phyloP scores from a whole-genome alignment of 2,888 invertebrate genomes.

The Andrena praecox region DNA sequence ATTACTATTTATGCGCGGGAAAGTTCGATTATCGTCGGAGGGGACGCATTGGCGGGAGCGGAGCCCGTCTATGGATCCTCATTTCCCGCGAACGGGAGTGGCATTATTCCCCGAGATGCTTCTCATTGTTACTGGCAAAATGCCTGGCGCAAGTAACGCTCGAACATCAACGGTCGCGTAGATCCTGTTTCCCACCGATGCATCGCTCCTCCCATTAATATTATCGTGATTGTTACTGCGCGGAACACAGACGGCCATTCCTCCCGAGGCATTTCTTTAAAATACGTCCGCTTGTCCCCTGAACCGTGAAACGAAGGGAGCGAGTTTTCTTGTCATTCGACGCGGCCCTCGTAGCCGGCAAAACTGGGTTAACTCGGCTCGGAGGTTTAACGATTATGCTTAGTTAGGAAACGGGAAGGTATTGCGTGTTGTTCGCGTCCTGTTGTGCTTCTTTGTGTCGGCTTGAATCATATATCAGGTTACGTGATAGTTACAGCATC shows the following conservation, averaged over 20 bases:
- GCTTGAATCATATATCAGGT: background rate
- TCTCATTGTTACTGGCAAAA: conserved; percentile 78
- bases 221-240: conserved; percentile 43
- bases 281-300: conserved; percentile 6
- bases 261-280: background rate
- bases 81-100: conserved; percentile 68
- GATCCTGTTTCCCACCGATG: conserved; percentile 62
- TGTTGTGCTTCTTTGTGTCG: background rate
- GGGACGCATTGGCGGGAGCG: conserved; percentile 36
- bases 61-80: conserved; percentile 63
- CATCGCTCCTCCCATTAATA: conserved; percentile 60
- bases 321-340: background rate
- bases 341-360: too few relatives aligned
- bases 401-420: background rate
- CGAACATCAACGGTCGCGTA: conserved; percentile 62
- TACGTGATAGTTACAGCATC: background rate
- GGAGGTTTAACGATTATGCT: background rate
- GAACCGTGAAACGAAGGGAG: background rate
- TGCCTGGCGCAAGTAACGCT: conserved; percentile 75
- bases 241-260: background rate
- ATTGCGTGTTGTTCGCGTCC: background rate
- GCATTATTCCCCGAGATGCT: conserved; percentile 73
- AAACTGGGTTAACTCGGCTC: background rate
- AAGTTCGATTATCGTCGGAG: background rate
- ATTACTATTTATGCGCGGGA: conserved; percentile 27